phyloP scores from a whole-genome alignment of 2,113 vertebrate species.

The Proteles cristata region DNA sequence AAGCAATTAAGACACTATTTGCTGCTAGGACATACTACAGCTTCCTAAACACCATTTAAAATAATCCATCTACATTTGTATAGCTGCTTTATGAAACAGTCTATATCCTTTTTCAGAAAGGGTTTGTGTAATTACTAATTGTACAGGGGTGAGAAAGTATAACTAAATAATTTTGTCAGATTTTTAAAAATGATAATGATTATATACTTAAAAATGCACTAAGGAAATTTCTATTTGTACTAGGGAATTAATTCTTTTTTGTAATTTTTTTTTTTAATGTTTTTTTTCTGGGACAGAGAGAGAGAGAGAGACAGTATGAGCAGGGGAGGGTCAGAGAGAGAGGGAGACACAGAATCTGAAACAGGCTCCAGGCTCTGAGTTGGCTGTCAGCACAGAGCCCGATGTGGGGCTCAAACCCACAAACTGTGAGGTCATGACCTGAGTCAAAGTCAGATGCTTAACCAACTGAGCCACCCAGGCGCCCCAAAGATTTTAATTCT shows the following conservation, averaged over 20 bases:
- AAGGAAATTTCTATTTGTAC: conserved; percentile 15
- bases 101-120: neutral
- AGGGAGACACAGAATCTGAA: too few relatives aligned
- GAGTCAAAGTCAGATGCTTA: too few relatives aligned
- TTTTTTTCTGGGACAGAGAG: too few relatives aligned
- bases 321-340: too few relatives aligned
- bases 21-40: neutral
- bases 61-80: neutral
- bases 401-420: too few relatives aligned
- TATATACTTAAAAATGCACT: neutral
- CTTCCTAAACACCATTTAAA: neutral
- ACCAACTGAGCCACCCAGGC: too few relatives aligned
- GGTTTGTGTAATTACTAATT: neutral
- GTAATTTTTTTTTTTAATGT: too few relatives aligned
- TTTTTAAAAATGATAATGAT: conserved; percentile 33
- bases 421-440: too few relatives aligned
- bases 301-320: too few relatives aligned
- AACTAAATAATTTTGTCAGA: neutral
- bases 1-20: neutral
- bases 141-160: neutral
- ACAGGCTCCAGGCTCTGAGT: too few relatives aligned
- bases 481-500: neutral
- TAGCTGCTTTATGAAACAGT: neutral
- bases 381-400: too few relatives aligned
- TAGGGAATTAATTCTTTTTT: neutral